phyloP scores from a whole-genome alignment of 2,113 vertebrate species.

The Casuarius casuarius region DNA sequence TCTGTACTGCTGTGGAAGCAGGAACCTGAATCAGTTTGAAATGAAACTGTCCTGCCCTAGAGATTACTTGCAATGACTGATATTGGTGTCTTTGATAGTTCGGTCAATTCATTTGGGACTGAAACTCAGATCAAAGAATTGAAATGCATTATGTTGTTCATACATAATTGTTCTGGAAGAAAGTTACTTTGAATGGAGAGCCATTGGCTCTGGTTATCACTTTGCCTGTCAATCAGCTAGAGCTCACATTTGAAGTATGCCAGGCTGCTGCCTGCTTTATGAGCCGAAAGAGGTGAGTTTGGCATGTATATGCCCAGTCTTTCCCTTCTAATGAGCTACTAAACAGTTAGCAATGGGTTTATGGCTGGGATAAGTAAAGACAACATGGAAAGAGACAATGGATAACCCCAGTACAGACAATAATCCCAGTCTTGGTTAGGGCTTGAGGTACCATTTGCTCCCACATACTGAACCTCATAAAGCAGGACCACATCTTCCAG shows the following conservation, averaged over 20 bases:
- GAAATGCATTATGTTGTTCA: neutral
- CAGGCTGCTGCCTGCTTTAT: neutral
- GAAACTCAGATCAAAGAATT: neutral
- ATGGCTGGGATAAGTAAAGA: neutral
- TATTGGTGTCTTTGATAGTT: neutral
- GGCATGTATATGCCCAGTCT: neutral
- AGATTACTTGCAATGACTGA: neutral
- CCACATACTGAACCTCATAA: conserved; percentile 84
- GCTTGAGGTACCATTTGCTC: neutral
- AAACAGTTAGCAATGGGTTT: neutral
- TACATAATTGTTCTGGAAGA: neutral
- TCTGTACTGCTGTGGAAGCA: neutral
- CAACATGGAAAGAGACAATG: neutral
- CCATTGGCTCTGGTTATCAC: neutral
- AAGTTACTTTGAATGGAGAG: neutral
- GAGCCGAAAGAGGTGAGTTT: neutral
- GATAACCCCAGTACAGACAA: neutral
- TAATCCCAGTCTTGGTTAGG: neutral
- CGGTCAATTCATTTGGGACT: neutral
- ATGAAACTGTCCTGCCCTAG: neutral
- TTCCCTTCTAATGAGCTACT: neutral
- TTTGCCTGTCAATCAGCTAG: neutral
- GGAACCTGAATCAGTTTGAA: neutral
- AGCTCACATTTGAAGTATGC: neutral
- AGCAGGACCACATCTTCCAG: conserved; percentile 88